Percentiles rank a stretch among this genome's conserved stretches.
Evolutionary conservation across 2,113 vertebrate species (phyloP).

Genomic region (Coptodon rendalli): DNA sequence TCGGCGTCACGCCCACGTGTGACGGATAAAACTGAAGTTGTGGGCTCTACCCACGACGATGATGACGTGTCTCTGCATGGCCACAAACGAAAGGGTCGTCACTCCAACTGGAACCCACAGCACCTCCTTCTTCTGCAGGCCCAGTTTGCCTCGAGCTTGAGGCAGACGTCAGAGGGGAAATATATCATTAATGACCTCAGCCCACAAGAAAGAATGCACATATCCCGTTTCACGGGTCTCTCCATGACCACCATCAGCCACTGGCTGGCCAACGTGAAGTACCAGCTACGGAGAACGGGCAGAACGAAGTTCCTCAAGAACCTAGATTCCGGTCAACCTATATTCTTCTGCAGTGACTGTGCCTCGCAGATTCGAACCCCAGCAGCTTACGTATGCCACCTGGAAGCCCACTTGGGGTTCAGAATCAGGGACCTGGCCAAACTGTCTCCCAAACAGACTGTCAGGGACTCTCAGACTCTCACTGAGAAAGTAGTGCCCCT

Average conservation of each 20-base stretch:
- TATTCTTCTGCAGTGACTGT: conserved; percentile 98
- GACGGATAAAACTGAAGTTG: conserved; percentile 83
- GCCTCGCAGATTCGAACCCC: conserved; percentile 96
- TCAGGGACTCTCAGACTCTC: conserved; percentile 81
- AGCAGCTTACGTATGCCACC: conserved; percentile 92
- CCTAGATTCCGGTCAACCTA: conserved; percentile 92
- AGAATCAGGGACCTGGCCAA: conserved; percentile 93
- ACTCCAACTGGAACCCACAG: conserved; percentile 99
- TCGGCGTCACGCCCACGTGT: conserved; percentile 84
- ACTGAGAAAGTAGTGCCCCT: conserved; percentile 79
- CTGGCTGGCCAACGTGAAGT: conserved; percentile 99
- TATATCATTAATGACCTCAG: conserved; percentile 96
- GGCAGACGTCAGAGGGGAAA: conserved; percentile 91
- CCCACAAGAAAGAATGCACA: conserved; percentile 95
- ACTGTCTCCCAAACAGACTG: conserved; percentile 87
- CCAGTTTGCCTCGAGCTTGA: conserved; percentile 93
- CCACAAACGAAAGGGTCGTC: conserved; percentile 95
- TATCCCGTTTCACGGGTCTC: conserved; percentile 94
- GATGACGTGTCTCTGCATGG: conserved; percentile 82
- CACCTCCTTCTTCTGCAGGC: conserved; percentile 97
- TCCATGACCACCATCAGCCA: conserved; percentile 99
- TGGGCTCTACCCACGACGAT: conserved; percentile 84
- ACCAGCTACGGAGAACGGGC: conserved; percentile 97
- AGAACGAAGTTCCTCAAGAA: conserved; percentile 99
- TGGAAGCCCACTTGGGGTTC: conserved; percentile 97